Evolutionary conservation across 2,113 vertebrate species (phyloP).

Genomic region (Rattus rattus): DNA sequence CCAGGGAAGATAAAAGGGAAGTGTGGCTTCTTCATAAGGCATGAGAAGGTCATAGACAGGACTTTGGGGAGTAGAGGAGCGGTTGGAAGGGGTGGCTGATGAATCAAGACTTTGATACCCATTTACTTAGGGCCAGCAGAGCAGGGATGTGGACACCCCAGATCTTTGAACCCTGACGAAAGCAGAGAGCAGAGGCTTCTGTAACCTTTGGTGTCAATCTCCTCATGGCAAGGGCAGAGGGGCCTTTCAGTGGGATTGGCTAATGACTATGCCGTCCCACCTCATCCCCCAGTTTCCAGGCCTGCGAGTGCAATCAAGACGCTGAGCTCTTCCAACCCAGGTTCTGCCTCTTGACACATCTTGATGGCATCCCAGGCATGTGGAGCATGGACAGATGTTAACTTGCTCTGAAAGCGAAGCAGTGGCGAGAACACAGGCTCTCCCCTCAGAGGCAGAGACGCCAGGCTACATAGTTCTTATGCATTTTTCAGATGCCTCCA

Average conservation of each 20-base stretch:
- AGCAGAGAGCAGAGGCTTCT: not conserved
- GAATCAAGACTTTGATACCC: not conserved
- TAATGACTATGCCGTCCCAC: too few relatives aligned
- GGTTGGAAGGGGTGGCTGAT: not conserved
- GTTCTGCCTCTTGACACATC: not conserved
- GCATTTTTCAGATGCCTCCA: slow-evolving; percentile 58
- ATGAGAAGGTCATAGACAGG: not conserved
- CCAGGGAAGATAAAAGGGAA: not conserved
- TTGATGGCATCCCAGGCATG: slow-evolving; percentile 49
- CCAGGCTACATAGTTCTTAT: slow-evolving; percentile 56
- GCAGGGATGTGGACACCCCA: not conserved
- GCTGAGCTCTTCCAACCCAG: not conserved
- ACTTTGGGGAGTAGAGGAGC: not conserved
- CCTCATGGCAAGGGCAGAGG: not conserved
- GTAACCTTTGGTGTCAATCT: not conserved
- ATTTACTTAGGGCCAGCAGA: not conserved
- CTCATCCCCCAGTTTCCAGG: not conserved
- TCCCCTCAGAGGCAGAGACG: not conserved
- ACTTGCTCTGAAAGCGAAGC: slow-evolving; percentile 60
- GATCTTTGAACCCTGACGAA: not conserved
- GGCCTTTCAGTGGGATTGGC: not conserved
- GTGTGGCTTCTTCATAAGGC: not conserved
- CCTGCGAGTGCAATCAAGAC: not conserved
- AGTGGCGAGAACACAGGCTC: slow-evolving; percentile 28
- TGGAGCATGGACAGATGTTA: slow-evolving; percentile 42